Percentiles rank a stretch among this genome's conserved stretches.
Conservation (phyloP, 1,140 invertebrate genomes). For the Sesamia nonagrioides region DNA sequence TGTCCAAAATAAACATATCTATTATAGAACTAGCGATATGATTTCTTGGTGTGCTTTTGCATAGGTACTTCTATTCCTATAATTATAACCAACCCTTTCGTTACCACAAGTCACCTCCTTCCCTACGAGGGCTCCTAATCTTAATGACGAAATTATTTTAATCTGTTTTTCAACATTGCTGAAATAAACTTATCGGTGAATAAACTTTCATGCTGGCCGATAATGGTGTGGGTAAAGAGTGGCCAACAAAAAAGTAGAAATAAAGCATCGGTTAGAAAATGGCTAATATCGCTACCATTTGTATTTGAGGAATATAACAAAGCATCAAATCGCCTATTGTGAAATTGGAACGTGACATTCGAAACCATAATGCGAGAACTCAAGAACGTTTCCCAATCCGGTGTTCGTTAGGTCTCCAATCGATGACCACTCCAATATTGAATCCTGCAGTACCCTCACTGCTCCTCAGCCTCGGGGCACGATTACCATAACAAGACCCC, state of each 20-base stretch:
- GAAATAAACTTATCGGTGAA: not conserved
- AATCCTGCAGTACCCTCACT: conserved; percentile 67
- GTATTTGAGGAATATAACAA: not conserved
- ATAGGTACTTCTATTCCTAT: not conserved
- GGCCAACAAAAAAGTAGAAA: no score
- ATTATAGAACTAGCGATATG: no score
- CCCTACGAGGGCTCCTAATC: not conserved
- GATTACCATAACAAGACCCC: conserved; percentile 85
- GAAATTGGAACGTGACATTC: not conserved
- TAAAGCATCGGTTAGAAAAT: no score
- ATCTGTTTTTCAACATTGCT: not conserved
- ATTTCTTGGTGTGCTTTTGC: not conserved
- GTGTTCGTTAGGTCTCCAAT: conserved; percentile 57
- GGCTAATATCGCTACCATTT: no score
- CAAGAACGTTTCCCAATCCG: conserved; percentile 14
- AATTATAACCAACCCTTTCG: not conserved
- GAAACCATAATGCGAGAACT: not conserved
- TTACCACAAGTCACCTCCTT: not conserved
- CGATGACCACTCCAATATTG: conserved; percentile 69
- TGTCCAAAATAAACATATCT: no score
- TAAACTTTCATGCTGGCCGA: not conserved
- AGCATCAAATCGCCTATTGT: not conserved
- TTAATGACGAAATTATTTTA: conserved; percentile 3
- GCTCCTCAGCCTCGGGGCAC: conserved; percentile 71
- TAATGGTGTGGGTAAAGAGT: no score